Percentiles rank a stretch among this genome's conserved stretches.
Evolutionary conservation across 2,888 invertebrate genomes (phyloP).

Genomic region (Mantis religiosa): DNA sequence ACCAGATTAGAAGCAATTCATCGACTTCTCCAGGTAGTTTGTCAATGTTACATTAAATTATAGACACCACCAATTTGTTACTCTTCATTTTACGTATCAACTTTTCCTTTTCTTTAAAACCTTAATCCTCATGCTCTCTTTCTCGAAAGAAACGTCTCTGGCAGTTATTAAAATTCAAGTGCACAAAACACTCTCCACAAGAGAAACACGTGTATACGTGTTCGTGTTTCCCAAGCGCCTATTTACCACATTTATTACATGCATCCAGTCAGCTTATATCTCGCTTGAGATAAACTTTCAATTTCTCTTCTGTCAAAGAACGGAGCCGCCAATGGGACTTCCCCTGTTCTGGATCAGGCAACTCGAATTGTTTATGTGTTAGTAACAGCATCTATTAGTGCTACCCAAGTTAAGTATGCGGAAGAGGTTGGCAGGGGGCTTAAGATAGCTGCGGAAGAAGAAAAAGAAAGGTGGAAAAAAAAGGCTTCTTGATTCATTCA

Average conservation of each 20-base stretch:
- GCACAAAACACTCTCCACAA: background rate
- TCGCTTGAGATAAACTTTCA: background rate
- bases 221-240: background rate
- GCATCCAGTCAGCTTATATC: background rate
- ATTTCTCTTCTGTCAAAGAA: background rate
- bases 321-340: background rate
- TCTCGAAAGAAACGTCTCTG: background rate
- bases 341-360: background rate
- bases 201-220: background rate
- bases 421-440: background rate
- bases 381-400: background rate
- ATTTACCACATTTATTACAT: background rate
- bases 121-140: background rate
- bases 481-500: background rate
- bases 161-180: background rate
- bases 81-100: background rate
- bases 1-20: background rate
- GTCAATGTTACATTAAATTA: background rate
- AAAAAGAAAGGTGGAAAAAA: background rate
- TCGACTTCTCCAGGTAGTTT: background rate
- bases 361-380: background rate
- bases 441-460: background rate
- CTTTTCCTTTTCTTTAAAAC: background rate
- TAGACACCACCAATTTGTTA: background rate
- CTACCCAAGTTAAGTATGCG: background rate